A percentile compares a stretch with the other conserved stretches of the same genome.
Evolutionary conservation across 2,888 invertebrate species (phyloP).

Genomic region (Tachina lurida): DNA sequence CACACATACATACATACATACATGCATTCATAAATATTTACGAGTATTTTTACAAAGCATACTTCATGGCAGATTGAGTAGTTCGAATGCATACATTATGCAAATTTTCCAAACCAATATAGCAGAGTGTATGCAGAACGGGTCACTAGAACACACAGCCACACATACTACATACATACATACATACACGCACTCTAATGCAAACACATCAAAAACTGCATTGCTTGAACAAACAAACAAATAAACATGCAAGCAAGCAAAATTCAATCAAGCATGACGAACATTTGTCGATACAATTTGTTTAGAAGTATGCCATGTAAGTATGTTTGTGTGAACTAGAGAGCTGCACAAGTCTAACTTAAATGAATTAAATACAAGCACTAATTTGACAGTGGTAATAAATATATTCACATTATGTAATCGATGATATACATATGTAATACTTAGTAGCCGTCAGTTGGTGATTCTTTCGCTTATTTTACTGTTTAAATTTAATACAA

Average conservation of each 20-base stretch:
- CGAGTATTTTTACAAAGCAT: background rate
- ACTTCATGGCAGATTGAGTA: conserved; percentile 35
- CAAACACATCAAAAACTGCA: conserved; percentile 10
- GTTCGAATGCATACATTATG: conserved; percentile 39
- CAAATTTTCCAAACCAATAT: conserved; percentile 50
- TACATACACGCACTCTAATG: background rate
- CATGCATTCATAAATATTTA: background rate
- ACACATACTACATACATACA: background rate
- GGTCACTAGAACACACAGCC: background rate
- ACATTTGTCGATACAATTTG: conserved; percentile 47
- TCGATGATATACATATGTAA: too few relatives aligned
- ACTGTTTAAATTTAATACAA: too few relatives aligned
- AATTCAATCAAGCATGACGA: conserved; percentile 55
- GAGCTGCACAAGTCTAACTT: too few relatives aligned
- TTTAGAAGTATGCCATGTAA: background rate
- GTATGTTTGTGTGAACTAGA: too few relatives aligned
- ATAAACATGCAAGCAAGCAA: conserved; percentile 24
- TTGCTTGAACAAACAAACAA: conserved; percentile 1
- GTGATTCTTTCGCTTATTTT: too few relatives aligned
- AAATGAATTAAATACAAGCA: too few relatives aligned
- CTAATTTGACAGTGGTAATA: too few relatives aligned
- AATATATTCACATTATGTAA: too few relatives aligned
- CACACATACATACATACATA: background rate
- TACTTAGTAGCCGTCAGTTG: too few relatives aligned
- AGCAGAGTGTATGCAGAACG: background rate